Conservation (phyloP, 2,797 vertebrate species). For the Manis pentadactyla region DNA sequence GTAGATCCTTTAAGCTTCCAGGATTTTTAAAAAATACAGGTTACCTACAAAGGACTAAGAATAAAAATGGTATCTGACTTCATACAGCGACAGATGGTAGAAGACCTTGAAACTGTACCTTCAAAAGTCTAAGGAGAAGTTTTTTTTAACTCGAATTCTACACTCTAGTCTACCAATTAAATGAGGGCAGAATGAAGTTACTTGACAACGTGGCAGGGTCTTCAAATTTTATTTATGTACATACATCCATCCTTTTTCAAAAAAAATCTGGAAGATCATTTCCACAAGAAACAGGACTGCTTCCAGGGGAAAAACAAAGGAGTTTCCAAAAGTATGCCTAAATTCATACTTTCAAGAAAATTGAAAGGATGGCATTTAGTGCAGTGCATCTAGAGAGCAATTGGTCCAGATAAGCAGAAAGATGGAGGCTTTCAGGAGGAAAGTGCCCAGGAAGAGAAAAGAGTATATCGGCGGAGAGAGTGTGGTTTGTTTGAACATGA, state of each 20-base stretch:
- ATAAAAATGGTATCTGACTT: conserved; percentile 8
- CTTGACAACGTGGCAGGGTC: not conserved
- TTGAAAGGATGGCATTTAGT: not conserved
- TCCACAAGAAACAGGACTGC: not conserved
- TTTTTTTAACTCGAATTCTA: not conserved
- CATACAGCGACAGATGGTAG: not conserved
- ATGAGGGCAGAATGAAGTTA: not conserved
- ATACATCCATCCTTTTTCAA: not conserved
- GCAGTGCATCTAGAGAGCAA: not conserved
- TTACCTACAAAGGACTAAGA: not conserved
- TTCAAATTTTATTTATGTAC: not conserved
- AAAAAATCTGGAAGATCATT: not conserved
- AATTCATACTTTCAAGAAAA: not conserved
- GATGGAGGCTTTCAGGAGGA: not conserved
- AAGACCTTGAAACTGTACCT: conserved; percentile 7
- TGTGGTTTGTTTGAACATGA: not conserved
- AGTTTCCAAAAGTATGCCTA: not conserved
- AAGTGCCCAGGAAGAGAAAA: not conserved
- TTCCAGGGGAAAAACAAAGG: conserved; percentile 12
- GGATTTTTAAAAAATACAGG: not conserved
- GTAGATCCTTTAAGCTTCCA: conserved; percentile 10
- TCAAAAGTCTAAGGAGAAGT: not conserved
- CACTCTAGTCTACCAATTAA: not conserved
- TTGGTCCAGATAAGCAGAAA: not conserved
- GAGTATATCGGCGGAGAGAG: not conserved